Percentiles rank a stretch among this genome's conserved stretches.
phyloP scores from a whole-genome alignment of 1,140 invertebrate genomes.

The Magallana ariakensis region DNA sequence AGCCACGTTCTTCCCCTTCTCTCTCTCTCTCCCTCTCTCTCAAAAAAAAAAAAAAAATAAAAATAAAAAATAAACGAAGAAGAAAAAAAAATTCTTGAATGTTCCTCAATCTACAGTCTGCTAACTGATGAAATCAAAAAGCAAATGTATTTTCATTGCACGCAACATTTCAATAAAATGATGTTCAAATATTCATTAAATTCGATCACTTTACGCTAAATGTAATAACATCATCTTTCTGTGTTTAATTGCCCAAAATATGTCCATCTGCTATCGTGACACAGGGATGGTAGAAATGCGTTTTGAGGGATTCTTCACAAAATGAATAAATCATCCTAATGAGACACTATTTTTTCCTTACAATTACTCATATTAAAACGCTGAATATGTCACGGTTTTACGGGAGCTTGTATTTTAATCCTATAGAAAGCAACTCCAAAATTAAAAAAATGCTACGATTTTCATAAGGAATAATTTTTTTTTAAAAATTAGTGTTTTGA shows the following conservation, averaged over 20 bases:
- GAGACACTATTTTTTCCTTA: not conserved
- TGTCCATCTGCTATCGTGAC: constrained; percentile 12
- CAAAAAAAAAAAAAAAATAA: not conserved
- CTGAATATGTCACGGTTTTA: too few species aligned
- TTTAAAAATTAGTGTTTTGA: too few species aligned
- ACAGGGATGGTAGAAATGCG: not conserved
- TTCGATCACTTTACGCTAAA: constrained; percentile 27
- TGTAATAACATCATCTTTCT: constrained; percentile 29
- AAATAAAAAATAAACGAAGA: not conserved
- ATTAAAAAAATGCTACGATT: too few species aligned
- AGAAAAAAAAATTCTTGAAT: not conserved
- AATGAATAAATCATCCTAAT: constrained; percentile 18
- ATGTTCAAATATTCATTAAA: constrained; percentile 36
- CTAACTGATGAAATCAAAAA: constrained; percentile 13
- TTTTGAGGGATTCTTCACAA: not conserved
- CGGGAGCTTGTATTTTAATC: too few species aligned
- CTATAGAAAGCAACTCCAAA: too few species aligned
- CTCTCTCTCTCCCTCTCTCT: not conserved
- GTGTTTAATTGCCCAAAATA: constrained; percentile 37
- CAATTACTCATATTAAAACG: too few species aligned
- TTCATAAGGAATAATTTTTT: too few species aligned
- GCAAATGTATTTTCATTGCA: constrained; percentile 2
- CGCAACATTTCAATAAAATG: constrained; percentile 34
- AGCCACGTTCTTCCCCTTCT: too few species aligned
- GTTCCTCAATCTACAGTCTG: not conserved